Evolutionary conservation across 2,888 invertebrate species (phyloP).

Genomic region (Amiota minor): DNA sequence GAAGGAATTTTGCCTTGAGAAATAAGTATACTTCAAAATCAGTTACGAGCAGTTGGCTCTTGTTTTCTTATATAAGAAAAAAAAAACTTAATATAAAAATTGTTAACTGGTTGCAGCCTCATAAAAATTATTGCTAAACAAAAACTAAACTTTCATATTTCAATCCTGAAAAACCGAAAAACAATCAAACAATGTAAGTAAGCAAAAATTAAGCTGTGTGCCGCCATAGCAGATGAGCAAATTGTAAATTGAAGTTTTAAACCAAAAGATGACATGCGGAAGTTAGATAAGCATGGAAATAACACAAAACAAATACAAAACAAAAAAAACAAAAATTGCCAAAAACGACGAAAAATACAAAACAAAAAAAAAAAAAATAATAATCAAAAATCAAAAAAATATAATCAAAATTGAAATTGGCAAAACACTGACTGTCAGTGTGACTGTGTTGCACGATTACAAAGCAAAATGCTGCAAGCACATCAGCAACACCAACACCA

Average conservation of each 20-base stretch:
- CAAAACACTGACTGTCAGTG: slow-evolving; percentile 25
- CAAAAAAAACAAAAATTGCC: slow-evolving; percentile 34
- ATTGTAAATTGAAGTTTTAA: slow-evolving; percentile 44
- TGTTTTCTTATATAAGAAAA: background rate
- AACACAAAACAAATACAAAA: slow-evolving; percentile 22
- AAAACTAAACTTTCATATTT: slow-evolving; percentile 46
- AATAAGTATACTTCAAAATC: no score
- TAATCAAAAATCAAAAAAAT: slow-evolving; percentile 29
- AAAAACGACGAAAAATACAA: slow-evolving; percentile 17
- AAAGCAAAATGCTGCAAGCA: slow-evolving; percentile 29
- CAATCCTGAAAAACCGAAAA: slow-evolving; percentile 45
- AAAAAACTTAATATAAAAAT: slow-evolving; percentile 34
- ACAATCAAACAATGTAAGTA: slow-evolving; percentile 44
- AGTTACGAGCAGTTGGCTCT: no score
- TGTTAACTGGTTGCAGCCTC: slow-evolving; percentile 21
- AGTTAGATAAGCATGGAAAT: slow-evolving; percentile 61
- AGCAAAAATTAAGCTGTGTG: slow-evolving; percentile 3
- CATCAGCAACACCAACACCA: slow-evolving; percentile 46
- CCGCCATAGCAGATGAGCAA: slow-evolving; percentile 13
- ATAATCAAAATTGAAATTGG: slow-evolving; percentile 36
- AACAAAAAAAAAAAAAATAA: slow-evolving; percentile 11
- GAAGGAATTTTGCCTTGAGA: no score
- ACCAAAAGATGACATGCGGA: slow-evolving; percentile 64
- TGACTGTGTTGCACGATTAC: background rate
- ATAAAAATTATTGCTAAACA: slow-evolving; percentile 56